Evolutionary conservation across 2,113 vertebrate genomes (phyloP).

Genomic region (Callospermophilus lateralis): DNA sequence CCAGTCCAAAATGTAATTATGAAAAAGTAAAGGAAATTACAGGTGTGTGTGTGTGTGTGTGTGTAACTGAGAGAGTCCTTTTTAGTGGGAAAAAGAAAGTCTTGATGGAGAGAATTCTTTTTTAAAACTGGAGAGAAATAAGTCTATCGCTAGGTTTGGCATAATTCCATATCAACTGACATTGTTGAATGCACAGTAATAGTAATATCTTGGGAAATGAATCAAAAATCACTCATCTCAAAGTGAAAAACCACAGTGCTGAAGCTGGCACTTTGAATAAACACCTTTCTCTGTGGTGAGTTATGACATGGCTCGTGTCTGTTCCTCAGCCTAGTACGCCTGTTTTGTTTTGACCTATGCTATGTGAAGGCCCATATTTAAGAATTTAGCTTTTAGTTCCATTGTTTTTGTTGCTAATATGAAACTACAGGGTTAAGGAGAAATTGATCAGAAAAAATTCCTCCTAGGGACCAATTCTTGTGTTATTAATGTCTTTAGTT

Average conservation of each 20-base stretch:
- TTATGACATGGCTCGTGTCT: not conserved
- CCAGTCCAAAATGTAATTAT: not conserved
- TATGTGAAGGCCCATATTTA: not conserved
- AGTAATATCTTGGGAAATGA: not conserved
- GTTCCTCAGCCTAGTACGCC: not conserved
- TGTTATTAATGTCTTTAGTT: not conserved
- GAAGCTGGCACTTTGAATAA: not conserved
- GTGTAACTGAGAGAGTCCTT: not conserved
- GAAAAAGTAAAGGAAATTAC: conserved; percentile 20
- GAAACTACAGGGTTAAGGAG: not conserved
- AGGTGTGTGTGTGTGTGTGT: too few relatives aligned
- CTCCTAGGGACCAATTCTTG: not conserved
- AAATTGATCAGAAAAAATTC: not conserved
- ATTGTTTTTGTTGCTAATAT: not conserved
- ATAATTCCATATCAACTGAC: not conserved
- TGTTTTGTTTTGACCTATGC: not conserved
- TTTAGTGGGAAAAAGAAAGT: not conserved
- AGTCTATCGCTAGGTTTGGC: not conserved
- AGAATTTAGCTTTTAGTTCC: not conserved
- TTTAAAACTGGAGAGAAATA: not conserved
- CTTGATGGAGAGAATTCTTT: not conserved
- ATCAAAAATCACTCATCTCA: not conserved
- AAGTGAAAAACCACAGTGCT: not conserved
- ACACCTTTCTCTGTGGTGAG: not conserved
- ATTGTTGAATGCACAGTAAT: not conserved